Base-by-base conservation (phyloP, 1,140 invertebrate genomes). In the Drosophila micromelanica region DNA sequence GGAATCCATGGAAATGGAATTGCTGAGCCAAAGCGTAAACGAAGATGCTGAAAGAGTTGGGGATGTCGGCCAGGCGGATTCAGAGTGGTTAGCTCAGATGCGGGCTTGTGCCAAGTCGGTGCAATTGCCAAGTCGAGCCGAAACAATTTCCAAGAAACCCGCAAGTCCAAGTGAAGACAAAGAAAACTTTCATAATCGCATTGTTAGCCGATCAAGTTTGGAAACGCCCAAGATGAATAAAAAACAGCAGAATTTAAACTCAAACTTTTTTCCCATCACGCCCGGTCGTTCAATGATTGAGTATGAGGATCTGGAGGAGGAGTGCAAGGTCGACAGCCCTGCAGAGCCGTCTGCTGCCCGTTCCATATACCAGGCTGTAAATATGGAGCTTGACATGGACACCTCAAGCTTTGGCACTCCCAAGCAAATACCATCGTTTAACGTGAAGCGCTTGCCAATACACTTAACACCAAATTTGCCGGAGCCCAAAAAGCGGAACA, bases 381-480 rank as follows among this genome's bases (percentile, higher is more conserved):
- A 55, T 23, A 76, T 62, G 48, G 59, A 67, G 2, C 11, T 55
- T 1, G 64, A 74, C 11, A 67, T 38, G 5, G 46, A 74, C 2
- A 30, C 43, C 2, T 63, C 42, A 3, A 35, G 3, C 1, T 23
- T 23, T 61, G 65, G 23, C 9, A 78, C 82, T 6, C 74, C 74
- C 5, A 63, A 55, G 20, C 17, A 35, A 54, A 35, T n/a, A 9
- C 6, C 5, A 23, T 56, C 37, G 3, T 12, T 17, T 13, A 65
- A 64, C 30, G 27, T 54, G 3, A 85, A 85, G 27, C 63, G 80
- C 2, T 45, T 70, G 11, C 65, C 74, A 3, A 37, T 15, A 7
- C 73, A 87, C 38, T 46, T 87, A 12, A 87, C 82, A 6, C 82
- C 82, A 2, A 89, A 89, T 52, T 67, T 76, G n/a, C 82, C 82